Conservation (phyloP, 37 sponge, comb jelly and placozoan species). For the Aphrocallistes beatrix region DNA sequence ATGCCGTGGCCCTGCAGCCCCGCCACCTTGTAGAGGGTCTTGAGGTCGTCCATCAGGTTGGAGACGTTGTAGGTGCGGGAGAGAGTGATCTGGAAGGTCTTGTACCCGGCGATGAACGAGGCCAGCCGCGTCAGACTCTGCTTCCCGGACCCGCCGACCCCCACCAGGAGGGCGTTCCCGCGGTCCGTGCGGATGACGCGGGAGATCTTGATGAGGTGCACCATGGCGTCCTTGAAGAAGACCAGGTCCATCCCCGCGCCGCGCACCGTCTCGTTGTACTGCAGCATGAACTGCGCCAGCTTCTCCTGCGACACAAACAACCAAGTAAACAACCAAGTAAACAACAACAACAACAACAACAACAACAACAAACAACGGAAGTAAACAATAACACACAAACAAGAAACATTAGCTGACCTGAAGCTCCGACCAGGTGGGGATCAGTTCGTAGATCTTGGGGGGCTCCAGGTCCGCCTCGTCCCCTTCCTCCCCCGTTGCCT, state of each 20-base stretch:
- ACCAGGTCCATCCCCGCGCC: constrained; percentile 98
- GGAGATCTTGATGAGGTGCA: constrained; percentile 91
- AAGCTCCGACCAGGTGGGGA: constrained; percentile 7
- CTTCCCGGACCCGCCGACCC: constrained; percentile 98
- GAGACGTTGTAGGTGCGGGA: constrained; percentile 90
- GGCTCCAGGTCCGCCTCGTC: constrained; percentile 85
- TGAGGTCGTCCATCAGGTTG: constrained; percentile 93
- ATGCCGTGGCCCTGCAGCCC: constrained; percentile 88
- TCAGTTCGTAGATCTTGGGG: constrained; percentile 94
- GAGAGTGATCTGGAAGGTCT: constrained; percentile 95
- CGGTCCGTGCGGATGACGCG: constrained; percentile 94
- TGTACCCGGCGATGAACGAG: constrained; percentile 97
- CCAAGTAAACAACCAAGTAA: too few relatives aligned
- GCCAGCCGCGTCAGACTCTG: constrained; percentile 98
- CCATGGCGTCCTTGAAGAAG: constrained; percentile 99
- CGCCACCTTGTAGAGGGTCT: constrained; percentile 73
- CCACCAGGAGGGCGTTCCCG: constrained; percentile 93
- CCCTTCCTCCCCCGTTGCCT: constrained; percentile 90
- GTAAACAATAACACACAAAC: background rate
- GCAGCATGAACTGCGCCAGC: constrained; percentile 51
- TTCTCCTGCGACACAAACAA: constrained; percentile 65
- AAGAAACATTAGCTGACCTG: background rate
- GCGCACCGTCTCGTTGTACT: constrained; percentile 92
- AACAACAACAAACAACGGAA: background rate
- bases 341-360: background rate